phyloP scores from a whole-genome alignment of 2,888 invertebrate genomes.

The Ptilodon capucinus region DNA sequence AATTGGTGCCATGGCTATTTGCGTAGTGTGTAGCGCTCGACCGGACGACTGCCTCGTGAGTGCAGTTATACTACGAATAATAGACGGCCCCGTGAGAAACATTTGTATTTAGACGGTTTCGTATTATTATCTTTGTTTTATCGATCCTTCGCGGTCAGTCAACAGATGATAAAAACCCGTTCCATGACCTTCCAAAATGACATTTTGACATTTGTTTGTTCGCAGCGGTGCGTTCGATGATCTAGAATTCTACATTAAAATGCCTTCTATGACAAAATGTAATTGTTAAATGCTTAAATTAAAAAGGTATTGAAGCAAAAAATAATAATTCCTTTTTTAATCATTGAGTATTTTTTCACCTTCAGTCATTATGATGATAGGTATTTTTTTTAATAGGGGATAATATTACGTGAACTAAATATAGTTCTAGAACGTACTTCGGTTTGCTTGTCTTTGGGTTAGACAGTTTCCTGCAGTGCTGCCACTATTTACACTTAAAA shows the following conservation, averaged over 20 bases:
- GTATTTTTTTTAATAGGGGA: too few relatives aligned
- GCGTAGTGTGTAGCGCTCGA: slow-evolving; percentile 65
- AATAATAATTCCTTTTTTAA: too few relatives aligned
- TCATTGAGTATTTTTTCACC: too few relatives aligned
- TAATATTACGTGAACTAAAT: too few relatives aligned
- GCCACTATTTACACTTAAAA: too few relatives aligned
- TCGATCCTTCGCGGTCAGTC: slow-evolving; percentile 35
- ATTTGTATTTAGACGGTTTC: slow-evolving; percentile 63
- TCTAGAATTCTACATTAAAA: neutral
- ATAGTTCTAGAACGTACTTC: too few relatives aligned
- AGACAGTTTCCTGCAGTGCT: too few relatives aligned
- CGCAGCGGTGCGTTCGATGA: neutral
- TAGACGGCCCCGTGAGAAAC: slow-evolving; percentile 65
- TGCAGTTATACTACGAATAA: slow-evolving; percentile 66
- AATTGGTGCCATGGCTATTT: slow-evolving; percentile 69
- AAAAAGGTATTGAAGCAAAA: too few relatives aligned
- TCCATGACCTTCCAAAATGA: slow-evolving; percentile 15
- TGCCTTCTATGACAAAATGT: too few relatives aligned
- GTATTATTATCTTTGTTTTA: slow-evolving; percentile 46
- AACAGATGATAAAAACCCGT: slow-evolving; percentile 33
- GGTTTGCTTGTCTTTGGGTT: too few relatives aligned
- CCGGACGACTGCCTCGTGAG: slow-evolving; percentile 59
- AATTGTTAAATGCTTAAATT: too few relatives aligned
- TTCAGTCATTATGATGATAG: too few relatives aligned
- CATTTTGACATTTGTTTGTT: slow-evolving; percentile 8